Evolutionary conservation across 2,888 invertebrate species (phyloP).

Genomic region (Gibbula magus): DNA sequence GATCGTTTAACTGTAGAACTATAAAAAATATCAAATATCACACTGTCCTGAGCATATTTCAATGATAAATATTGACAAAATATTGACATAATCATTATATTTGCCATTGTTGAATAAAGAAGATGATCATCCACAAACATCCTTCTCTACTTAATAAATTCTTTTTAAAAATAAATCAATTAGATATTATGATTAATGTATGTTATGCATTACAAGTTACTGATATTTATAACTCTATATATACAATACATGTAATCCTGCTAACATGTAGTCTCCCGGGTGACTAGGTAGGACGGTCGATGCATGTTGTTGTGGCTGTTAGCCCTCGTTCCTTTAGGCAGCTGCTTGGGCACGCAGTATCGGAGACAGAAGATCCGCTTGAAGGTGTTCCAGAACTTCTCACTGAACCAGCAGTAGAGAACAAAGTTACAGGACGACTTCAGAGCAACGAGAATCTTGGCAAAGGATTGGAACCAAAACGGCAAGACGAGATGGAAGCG

Average conservation of each 20-base stretch:
- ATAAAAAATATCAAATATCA: no score
- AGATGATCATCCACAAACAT: no score
- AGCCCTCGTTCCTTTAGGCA: conserved; percentile 41
- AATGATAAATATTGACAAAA: no score
- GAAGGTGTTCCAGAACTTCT: conserved; percentile 73
- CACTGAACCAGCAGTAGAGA: conserved; percentile 74
- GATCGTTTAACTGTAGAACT: no score
- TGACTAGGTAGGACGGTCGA: conserved; percentile 39
- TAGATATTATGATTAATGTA: not conserved
- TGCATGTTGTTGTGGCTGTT: conserved; percentile 51
- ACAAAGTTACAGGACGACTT: conserved; percentile 73
- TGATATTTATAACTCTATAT: not conserved
- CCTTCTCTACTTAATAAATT: no score
- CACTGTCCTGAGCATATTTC: no score
- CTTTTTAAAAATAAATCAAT: not conserved
- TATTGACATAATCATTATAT: no score
- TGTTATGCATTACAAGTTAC: no score
- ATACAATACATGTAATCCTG: conserved; percentile 13
- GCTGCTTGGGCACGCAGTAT: conserved; percentile 47
- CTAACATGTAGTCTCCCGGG: conserved; percentile 44
- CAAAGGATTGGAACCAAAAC: conserved; percentile 38
- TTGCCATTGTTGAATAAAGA: no score
- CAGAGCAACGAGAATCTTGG: conserved; percentile 59
- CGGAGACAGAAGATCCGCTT: conserved; percentile 67
- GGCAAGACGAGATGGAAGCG: conserved; percentile 6